Conservation (phyloP, 2,888 invertebrate species). For the Apamea anceps region DNA sequence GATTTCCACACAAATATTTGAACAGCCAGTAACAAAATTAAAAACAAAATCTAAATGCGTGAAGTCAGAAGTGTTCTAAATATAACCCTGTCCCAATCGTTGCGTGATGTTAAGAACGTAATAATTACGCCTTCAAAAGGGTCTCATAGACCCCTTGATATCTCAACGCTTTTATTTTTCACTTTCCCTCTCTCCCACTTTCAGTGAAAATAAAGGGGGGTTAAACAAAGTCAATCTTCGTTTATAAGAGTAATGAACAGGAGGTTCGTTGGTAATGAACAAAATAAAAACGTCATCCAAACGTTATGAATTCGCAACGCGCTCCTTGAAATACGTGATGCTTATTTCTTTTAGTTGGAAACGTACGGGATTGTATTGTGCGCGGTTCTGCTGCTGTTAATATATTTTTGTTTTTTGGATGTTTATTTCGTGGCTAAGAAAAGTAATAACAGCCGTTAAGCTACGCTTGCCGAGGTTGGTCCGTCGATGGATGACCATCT, state of each 20-base stretch:
- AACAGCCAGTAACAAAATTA: background rate
- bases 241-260: slow-evolving; percentile 74
- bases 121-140: slow-evolving; percentile 31
- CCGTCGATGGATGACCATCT: background rate
- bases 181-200: slow-evolving; percentile 7
- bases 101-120: slow-evolving; percentile 7
- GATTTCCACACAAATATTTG: too few species aligned
- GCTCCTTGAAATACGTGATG: slow-evolving; percentile 74
- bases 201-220: slow-evolving; percentile 40
- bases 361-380: slow-evolving; percentile 60
- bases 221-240: slow-evolving; percentile 65
- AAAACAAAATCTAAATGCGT: background rate
- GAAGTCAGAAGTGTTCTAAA: background rate
- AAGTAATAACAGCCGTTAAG: background rate
- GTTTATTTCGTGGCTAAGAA: background rate
- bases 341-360: slow-evolving; percentile 74
- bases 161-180: slow-evolving; percentile 40
- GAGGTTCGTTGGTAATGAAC: slow-evolving; percentile 78
- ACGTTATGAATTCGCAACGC: slow-evolving; percentile 85
- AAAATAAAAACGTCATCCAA: slow-evolving; percentile 82
- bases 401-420: background rate
- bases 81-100: slow-evolving; percentile 12
- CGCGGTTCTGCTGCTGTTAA: background rate
- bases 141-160: slow-evolving; percentile 6
- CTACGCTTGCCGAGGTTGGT: background rate